A percentile compares a stretch with the other conserved stretches of the same genome.
These are phyloP conservation scores for Hirtodrosophila trivittata DNA, from an alignment of 2,888 invertebrate genomes.

Conservation along the genomic window DNA sequence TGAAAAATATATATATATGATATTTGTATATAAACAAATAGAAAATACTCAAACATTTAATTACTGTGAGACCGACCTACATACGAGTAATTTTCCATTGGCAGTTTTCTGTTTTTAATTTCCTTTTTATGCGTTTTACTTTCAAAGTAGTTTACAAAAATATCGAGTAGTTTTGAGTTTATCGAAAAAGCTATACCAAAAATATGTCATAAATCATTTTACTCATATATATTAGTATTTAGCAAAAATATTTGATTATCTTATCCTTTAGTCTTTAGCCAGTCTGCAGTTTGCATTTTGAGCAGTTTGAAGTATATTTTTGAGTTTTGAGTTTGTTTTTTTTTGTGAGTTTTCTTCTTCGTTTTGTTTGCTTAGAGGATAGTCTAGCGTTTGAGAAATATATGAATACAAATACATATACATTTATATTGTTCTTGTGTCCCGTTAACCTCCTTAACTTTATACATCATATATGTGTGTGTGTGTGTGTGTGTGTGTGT, in stretches of 20 bases:
- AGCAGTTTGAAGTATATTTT: slow-evolving; percentile 52
- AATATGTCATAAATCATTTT: slow-evolving; percentile 35
- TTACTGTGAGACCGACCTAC: slow-evolving; percentile 47
- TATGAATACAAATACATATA: slow-evolving; percentile 27
- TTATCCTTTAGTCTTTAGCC: slow-evolving; percentile 64
- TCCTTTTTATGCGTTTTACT: slow-evolving; percentile 9
- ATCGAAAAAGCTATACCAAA: slow-evolving; percentile 46
- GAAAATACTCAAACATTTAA: slow-evolving; percentile 33
- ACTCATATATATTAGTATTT: slow-evolving; percentile 33
- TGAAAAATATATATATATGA: slow-evolving; percentile 17
- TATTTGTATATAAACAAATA: slow-evolving; percentile 31
- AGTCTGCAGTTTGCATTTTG: slow-evolving; percentile 69
- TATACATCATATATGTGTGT: slow-evolving; percentile 19
- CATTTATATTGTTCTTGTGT: slow-evolving; percentile 75
- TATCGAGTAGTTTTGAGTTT: slow-evolving; percentile 31
- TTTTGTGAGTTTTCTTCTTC: slow-evolving; percentile 7
- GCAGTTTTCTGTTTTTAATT: slow-evolving; percentile 48
- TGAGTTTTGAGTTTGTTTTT: slow-evolving; percentile 22
- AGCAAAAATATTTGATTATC: slow-evolving; percentile 64
- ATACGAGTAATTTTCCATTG: slow-evolving; percentile 51
- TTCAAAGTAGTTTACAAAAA: slow-evolving; percentile 46
- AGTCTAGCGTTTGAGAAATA: slow-evolving; percentile 45
- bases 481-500: neutral
- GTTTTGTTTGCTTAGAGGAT: slow-evolving; percentile 32
- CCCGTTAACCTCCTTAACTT: slow-evolving; percentile 72